Conservation (phyloP, 1,140 invertebrate species). For the Drosophila tsacasi region DNA sequence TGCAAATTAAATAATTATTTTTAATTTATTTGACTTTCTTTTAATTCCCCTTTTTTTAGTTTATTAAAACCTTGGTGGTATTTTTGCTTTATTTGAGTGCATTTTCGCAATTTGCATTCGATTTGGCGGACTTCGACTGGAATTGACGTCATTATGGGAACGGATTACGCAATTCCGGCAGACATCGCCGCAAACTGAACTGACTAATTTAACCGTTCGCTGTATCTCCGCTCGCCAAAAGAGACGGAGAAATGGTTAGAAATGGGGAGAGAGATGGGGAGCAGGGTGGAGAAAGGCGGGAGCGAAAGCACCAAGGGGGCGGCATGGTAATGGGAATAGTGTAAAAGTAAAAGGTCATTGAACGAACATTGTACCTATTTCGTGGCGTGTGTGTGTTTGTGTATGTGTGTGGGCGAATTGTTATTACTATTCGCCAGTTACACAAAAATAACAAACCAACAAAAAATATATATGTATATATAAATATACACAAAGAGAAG, state of each 20-base stretch:
- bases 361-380: constrained; percentile 81
- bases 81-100: background rate
- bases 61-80: background rate
- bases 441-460: constrained; percentile 50
- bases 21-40: background rate
- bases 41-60: background rate
- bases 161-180: constrained; percentile 67
- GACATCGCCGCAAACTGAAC: constrained; percentile 25
- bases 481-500: constrained; percentile 49
- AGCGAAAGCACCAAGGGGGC: constrained; percentile 14
- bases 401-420: constrained; percentile 41
- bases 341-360: constrained; percentile 82
- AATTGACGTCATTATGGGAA: constrained; percentile 62
- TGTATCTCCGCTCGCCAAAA: constrained; percentile 36
- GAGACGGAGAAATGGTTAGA: constrained; percentile 26
- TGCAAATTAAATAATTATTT: background rate
- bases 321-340: constrained; percentile 58
- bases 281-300: constrained; percentile 20
- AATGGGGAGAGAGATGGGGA: constrained; percentile 3
- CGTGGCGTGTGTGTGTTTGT: constrained; percentile 27
- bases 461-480: constrained; percentile 18
- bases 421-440: constrained; percentile 60
- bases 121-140: constrained; percentile 1
- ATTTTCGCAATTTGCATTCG: constrained; percentile 27
- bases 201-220: constrained; percentile 73